Evolutionary conservation across 2,113 vertebrate genomes (phyloP).

Genomic region (Terrapene triunguis): DNA sequence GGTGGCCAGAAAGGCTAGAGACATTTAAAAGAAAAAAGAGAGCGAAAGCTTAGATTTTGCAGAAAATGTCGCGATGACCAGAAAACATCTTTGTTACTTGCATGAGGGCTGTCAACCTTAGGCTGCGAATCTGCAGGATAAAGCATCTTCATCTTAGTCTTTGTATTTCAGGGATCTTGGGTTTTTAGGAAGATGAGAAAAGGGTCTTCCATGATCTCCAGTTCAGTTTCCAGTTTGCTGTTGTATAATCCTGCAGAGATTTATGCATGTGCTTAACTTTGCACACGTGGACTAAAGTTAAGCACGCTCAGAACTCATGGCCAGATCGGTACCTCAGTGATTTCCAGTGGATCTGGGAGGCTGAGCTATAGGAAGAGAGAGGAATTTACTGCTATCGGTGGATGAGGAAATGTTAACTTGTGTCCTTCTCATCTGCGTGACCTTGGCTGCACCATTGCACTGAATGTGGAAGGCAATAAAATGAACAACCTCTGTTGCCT

Average conservation of each 20-base stretch:
- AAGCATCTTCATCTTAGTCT: background rate
- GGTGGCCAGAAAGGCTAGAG: background rate
- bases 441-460: constrained; percentile 53
- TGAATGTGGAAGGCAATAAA: constrained; percentile 65
- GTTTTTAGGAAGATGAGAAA: background rate
- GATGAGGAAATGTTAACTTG: constrained; percentile 24
- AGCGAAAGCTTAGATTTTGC: background rate
- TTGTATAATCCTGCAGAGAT: background rate
- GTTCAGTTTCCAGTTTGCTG: background rate
- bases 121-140: background rate
- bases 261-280: constrained; percentile 10
- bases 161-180: background rate
- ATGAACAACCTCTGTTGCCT: constrained; percentile 68
- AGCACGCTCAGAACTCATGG: constrained; percentile 14
- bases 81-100: background rate
- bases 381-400: background rate
- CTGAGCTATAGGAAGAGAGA: background rate
- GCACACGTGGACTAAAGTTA: background rate
- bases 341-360: background rate
- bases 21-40: too few relatives aligned
- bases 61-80: background rate
- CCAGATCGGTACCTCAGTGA: background rate
- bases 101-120: background rate
- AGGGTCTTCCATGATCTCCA: background rate
- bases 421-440: constrained; percentile 34